Conservation (phyloP, 2,797 vertebrate genomes). For the Pipistrellus nathusii region DNA sequence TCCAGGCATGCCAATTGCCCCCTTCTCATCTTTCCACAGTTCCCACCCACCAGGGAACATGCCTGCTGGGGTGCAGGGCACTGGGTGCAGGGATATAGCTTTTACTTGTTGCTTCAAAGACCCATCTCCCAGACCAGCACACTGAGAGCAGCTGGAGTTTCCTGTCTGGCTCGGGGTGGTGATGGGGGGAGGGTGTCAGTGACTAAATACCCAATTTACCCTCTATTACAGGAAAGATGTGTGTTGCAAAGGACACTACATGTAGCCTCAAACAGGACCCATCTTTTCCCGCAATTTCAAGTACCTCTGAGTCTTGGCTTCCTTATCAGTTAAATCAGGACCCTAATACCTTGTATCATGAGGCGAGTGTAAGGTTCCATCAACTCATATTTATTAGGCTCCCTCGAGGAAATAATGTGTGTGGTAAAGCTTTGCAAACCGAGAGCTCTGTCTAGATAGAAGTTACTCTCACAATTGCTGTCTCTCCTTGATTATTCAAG, state of each 20-base stretch:
- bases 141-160: not conserved
- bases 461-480: not conserved
- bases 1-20: conserved; percentile 42
- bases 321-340: not conserved
- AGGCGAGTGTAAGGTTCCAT: not conserved
- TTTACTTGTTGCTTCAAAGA: conserved; percentile 26
- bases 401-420: not conserved
- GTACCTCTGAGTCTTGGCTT: not conserved
- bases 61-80: not conserved
- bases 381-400: not conserved
- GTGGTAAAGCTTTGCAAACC: not conserved
- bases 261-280: not conserved
- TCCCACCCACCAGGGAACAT: conserved; percentile 55
- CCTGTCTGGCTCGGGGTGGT: not conserved
- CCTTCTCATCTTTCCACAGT: not conserved
- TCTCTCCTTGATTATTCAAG: conserved; percentile 12
- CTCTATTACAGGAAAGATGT: not conserved
- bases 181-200: not conserved
- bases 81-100: not conserved
- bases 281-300: not conserved
- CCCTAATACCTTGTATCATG: not conserved
- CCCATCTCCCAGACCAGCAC: not conserved
- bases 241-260: not conserved
- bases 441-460: not conserved
- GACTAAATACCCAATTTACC: not conserved